Percentiles rank a stretch among this genome's conserved stretches.
Evolutionary conservation across 2,113 vertebrate genomes (phyloP).

Genomic region (Corythoichthys intestinalis): DNA sequence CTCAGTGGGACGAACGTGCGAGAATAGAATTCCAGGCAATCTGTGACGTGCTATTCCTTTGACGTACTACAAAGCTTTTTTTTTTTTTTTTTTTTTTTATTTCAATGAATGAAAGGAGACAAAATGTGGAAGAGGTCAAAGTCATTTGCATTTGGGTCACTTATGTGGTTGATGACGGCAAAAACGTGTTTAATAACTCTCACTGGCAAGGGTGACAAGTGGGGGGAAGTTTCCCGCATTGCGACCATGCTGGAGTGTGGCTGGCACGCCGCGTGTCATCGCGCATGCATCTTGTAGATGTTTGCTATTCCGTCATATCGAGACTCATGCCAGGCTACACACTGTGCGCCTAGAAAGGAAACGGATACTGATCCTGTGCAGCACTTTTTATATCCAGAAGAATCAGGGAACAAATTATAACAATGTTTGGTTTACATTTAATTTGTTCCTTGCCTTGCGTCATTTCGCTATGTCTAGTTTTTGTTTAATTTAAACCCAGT

Average conservation of each 20-base stretch:
- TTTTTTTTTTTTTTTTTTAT: slow-evolving; percentile 26
- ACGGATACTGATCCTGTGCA: not conserved
- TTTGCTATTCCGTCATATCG: not conserved
- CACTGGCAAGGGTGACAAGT: slow-evolving; percentile 46
- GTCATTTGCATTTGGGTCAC: slow-evolving; percentile 37
- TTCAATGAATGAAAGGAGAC: slow-evolving; percentile 17
- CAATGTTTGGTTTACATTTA: too few relatives aligned
- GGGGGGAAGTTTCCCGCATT: slow-evolving; percentile 44
- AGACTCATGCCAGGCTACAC: slow-evolving; percentile 15
- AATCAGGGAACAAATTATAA: too few relatives aligned
- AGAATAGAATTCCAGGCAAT: slow-evolving; percentile 60
- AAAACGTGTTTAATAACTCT: slow-evolving; percentile 42
- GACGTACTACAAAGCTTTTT: slow-evolving; percentile 54
- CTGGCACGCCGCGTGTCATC: slow-evolving; percentile 49
- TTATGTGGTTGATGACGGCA: slow-evolving; percentile 28
- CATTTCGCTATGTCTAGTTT: too few relatives aligned
- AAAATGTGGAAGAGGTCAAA: slow-evolving; percentile 42
- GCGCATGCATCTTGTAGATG: not conserved
- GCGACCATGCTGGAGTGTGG: slow-evolving; percentile 47
- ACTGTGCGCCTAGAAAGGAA: not conserved
- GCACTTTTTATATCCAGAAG: slow-evolving; percentile 4
- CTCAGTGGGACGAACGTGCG: slow-evolving; percentile 57
- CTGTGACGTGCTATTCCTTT: slow-evolving; percentile 29
- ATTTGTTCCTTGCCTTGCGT: not conserved
- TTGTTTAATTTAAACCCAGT: too few relatives aligned